phyloP scores from a whole-genome alignment of 2,113 vertebrate species.

The Gorsachius goisagi region DNA sequence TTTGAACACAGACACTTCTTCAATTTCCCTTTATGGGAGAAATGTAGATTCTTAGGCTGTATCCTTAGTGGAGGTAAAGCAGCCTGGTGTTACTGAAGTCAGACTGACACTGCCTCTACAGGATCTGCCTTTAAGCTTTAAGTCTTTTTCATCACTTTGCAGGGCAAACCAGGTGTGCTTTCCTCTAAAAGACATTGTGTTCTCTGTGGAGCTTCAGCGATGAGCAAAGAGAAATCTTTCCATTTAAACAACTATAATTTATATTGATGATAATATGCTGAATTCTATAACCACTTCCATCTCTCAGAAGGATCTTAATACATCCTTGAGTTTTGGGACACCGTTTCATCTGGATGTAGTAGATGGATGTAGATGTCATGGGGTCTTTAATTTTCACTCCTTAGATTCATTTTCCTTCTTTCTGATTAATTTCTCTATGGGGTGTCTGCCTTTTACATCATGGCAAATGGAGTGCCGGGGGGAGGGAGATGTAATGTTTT shows the following conservation, averaged over 20 bases:
- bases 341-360: conserved; percentile 10
- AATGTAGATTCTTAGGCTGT: not conserved
- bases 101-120: not conserved
- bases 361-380: conserved; percentile 53
- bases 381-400: conserved; percentile 66
- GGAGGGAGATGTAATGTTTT: conserved; percentile 50
- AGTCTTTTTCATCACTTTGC: not conserved
- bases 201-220: not conserved
- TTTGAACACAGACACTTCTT: not conserved
- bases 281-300: conserved; percentile 17
- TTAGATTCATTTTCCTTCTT: conserved; percentile 49
- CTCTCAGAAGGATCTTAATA: conserved; percentile 19
- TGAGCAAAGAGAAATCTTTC: not conserved
- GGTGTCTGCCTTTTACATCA: conserved; percentile 57
- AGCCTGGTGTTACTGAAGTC: not conserved
- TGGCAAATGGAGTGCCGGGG: conserved; percentile 14
- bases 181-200: not conserved
- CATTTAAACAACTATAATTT: conserved; percentile 16
- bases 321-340: conserved; percentile 38
- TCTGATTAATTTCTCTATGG: conserved; percentile 68
- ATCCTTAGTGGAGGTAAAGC: not conserved
- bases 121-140: not conserved
- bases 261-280: not conserved
- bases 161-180: not conserved
- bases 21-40: not conserved